A percentile compares a stretch with the other conserved stretches of the same genome.
These are phyloP conservation scores for Dicrurus megarhynchus DNA, from an alignment of 2,113 vertebrate genomes.

Conservation along the genomic window DNA sequence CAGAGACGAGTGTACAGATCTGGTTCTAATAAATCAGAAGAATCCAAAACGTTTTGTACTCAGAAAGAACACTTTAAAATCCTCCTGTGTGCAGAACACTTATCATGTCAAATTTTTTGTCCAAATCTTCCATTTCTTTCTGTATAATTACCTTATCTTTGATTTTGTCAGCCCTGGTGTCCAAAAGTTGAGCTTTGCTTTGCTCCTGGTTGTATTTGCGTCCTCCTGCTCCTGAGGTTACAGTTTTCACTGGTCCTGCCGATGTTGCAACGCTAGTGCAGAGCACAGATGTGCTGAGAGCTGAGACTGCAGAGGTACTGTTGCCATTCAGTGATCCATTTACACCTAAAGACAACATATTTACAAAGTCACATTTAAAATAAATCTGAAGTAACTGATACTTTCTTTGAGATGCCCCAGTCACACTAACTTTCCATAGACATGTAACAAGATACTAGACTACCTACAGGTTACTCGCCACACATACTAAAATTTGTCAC, in stretches of 20 bases:
- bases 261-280: slow-evolving; percentile 72
- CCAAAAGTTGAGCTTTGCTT: slow-evolving; percentile 72
- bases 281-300: slow-evolving; percentile 76
- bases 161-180: slow-evolving; percentile 76
- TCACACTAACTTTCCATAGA: not conserved
- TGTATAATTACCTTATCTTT: slow-evolving; percentile 85
- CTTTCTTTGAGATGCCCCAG: not conserved
- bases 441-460: not conserved
- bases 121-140: not conserved
- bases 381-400: not conserved
- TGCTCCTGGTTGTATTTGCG: slow-evolving; percentile 77
- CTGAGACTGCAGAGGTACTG: slow-evolving; percentile 74
- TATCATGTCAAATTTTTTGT: not conserved
- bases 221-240: slow-evolving; percentile 74
- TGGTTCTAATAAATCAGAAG: not conserved
- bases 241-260: slow-evolving; percentile 71
- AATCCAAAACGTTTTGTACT: not conserved
- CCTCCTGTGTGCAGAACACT: not conserved
- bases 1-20: not conserved
- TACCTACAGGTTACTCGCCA: not conserved
- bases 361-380: not conserved
- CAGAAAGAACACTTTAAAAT: not conserved
- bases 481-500: not conserved
- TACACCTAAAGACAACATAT: slow-evolving; percentile 72
- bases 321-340: slow-evolving; percentile 85